A percentile compares a stretch with the other conserved stretches of the same genome.
Evolutionary conservation across 2,797 vertebrate genomes (phyloP).

Genomic region (Sebastes itinus): DNA sequence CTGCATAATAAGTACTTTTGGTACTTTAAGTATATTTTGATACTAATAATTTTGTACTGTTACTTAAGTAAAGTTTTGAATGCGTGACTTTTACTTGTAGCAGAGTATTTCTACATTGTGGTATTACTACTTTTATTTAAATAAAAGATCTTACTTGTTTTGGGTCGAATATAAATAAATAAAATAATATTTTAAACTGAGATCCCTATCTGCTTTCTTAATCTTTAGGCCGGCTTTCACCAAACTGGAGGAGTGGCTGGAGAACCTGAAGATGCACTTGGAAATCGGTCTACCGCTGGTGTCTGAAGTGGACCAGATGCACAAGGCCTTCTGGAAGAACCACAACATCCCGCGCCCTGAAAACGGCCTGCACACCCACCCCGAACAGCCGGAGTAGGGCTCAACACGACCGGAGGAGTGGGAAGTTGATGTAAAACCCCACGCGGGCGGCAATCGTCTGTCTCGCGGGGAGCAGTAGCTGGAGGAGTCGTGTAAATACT

Average conservation of each 20-base stretch:
- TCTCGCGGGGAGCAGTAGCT: neutral
- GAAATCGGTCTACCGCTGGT: slow-evolving; percentile 89
- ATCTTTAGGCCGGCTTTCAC: slow-evolving; percentile 87
- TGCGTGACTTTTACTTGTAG: no score
- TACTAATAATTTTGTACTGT: no score
- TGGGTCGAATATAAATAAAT: neutral
- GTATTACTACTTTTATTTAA: no score
- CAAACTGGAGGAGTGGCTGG: slow-evolving; percentile 94
- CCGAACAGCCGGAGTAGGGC: slow-evolving; percentile 85
- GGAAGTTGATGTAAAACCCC: slow-evolving; percentile 9
- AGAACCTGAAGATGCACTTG: slow-evolving; percentile 94
- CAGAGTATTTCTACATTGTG: no score
- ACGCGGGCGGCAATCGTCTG: neutral
- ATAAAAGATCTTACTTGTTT: neutral
- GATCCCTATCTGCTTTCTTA: neutral
- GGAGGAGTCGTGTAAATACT: slow-evolving; percentile 41
- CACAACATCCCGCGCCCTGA: slow-evolving; percentile 79
- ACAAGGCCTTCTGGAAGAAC: slow-evolving; percentile 88
- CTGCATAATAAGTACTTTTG: no score
- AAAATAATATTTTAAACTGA: neutral
- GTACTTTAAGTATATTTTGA: no score
- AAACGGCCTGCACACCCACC: slow-evolving; percentile 84
- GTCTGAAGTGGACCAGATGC: slow-evolving; percentile 90
- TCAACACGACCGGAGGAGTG: slow-evolving; percentile 6
- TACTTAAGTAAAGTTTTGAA: no score